phyloP scores from a whole-genome alignment of 2,888 invertebrate genomes.

The Prenolepis imparis region DNA sequence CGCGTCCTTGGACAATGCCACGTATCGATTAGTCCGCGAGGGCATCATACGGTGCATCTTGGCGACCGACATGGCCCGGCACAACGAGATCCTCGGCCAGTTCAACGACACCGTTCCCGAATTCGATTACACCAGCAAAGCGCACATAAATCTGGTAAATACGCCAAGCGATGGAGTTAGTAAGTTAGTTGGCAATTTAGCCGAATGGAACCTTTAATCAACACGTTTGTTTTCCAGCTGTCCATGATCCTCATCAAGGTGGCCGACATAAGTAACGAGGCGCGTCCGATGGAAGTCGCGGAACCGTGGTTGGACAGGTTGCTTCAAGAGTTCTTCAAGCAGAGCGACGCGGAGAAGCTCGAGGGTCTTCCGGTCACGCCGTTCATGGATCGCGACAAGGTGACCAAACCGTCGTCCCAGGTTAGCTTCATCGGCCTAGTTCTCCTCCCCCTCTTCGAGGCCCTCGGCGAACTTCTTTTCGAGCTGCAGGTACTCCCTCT shows the following conservation, averaged over 20 bases:
- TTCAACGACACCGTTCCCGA: slow-evolving; percentile 90
- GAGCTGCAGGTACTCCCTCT: slow-evolving; percentile 89
- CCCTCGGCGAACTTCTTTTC: slow-evolving; percentile 91
- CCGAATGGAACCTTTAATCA: not conserved
- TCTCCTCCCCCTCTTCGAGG: slow-evolving; percentile 92
- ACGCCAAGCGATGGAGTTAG: not conserved
- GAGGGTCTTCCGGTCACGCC: slow-evolving; percentile 94
- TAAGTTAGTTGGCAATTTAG: not conserved
- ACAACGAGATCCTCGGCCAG: slow-evolving; percentile 92
- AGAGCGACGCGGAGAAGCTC: slow-evolving; percentile 93
- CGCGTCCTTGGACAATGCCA: slow-evolving; percentile 89
- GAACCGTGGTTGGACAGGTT: slow-evolving; percentile 94
- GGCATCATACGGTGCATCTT: slow-evolving; percentile 93
- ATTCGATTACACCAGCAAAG: slow-evolving; percentile 90
- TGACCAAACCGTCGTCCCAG: slow-evolving; percentile 94
- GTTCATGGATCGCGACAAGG: slow-evolving; percentile 95
- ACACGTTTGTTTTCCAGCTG: slow-evolving; percentile 86
- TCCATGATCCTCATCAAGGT: slow-evolving; percentile 94
- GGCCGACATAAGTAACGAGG: slow-evolving; percentile 94
- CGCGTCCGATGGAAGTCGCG: slow-evolving; percentile 93
- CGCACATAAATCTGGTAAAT: slow-evolving; percentile 91
- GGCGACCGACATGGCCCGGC: slow-evolving; percentile 93
- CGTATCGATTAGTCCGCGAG: slow-evolving; percentile 90
- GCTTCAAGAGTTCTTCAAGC: slow-evolving; percentile 92
- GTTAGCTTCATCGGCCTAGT: slow-evolving; percentile 94